A percentile compares a stretch with the other conserved stretches of the same genome.
phyloP scores from a whole-genome alignment of 2,797 vertebrate species.

The Pipistrellus kuhlii region DNA sequence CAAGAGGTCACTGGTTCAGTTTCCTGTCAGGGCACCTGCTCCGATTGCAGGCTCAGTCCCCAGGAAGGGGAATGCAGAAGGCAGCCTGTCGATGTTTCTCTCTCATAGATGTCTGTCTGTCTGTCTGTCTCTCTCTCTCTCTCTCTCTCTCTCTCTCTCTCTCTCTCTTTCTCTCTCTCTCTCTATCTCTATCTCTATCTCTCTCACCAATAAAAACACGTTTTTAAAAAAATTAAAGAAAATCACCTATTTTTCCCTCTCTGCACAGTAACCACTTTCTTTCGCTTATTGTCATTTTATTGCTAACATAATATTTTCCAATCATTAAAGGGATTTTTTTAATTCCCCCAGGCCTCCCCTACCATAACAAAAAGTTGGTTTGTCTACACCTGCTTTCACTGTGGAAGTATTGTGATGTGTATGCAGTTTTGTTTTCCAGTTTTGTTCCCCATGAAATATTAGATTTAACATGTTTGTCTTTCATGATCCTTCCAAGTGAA shows the following conservation, averaged over 20 bases:
- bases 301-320: background rate
- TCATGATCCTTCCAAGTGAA: background rate
- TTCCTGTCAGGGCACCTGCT: background rate
- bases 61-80: background rate
- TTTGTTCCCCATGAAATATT: background rate
- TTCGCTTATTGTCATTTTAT: background rate
- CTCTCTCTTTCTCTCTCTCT: background rate
- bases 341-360: background rate
- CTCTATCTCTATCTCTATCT: background rate
- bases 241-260: background rate
- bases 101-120: background rate
- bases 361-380: background rate
- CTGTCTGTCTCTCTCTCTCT: background rate
- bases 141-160: too few relatives aligned
- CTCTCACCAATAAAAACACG: background rate
- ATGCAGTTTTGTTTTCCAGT: background rate
- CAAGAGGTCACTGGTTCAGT: background rate
- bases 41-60: background rate
- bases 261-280: constrained; percentile 3
- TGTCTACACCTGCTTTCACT: background rate
- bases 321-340: background rate
- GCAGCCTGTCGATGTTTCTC: background rate
- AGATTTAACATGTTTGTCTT: constrained; percentile 20
- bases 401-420: background rate
- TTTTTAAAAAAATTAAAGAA: background rate